Evolutionary conservation across 2,797 vertebrate species (phyloP), one percentile per base, ranked within the genome.

Genomic region (Paramormyrops hopkinsi): DNA sequence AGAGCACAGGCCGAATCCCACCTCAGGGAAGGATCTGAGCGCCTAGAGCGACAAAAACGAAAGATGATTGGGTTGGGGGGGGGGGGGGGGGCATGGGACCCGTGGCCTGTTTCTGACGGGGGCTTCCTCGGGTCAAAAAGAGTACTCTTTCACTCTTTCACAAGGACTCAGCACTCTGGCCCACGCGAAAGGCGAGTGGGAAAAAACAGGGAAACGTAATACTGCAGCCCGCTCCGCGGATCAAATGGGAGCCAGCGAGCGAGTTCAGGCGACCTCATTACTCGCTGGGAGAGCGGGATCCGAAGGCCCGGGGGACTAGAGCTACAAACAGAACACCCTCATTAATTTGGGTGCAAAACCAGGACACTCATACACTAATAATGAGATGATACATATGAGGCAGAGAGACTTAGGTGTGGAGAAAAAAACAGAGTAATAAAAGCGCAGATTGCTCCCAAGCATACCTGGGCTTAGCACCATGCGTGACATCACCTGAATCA

Each of bases 311-410:
- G 17, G 79, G 90, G 90, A 91, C 86, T 83, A 4, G 14, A 83
- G 86, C 56, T 50, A 87, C 88, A 53, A 76, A 87, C 89, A 88
- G 84, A 89, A 92, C 86, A 88, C 76, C 86, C 89, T 62, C 85
- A 88, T 90, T 91, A 89, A 91, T 89, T 87, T 88, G 89, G 65
- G 73, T 86, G 90, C 88, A 87, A 91, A 90, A 92, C 84, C 90
- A 91, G 89, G 88, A 90, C 90, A 85, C 85, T 69, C 51, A 65
- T 82, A 88, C 89, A 86, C 83, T 76, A 44, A 88, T 87, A 79
- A 89, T 88, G 50, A 88, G 82, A 86, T 33, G 14, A 33, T 51
- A 83, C 69, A 85, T 9, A 82, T 59, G 19, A 79, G 69, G 51
- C 29, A 83, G n/a, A 48, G 12, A 88, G 89, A 88, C 82, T 90